Conservation (phyloP, 2,113 vertebrate species). For the Spheniscus mendiculus region DNA sequence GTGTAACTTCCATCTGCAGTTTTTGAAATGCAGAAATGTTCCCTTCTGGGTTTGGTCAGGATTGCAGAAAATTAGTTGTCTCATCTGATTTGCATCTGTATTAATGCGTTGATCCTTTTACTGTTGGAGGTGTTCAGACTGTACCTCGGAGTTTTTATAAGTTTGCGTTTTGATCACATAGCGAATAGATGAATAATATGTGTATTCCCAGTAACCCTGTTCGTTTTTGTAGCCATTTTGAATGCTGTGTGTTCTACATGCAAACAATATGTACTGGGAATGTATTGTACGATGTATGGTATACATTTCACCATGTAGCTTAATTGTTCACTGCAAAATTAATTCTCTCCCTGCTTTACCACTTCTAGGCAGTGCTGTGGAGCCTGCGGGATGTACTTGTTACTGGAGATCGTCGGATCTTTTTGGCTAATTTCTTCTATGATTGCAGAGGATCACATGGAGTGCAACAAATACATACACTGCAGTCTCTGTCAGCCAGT, state of each 20-base stretch:
- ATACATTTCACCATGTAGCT: background rate
- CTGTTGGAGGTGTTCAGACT: background rate
- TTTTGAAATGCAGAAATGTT: background rate
- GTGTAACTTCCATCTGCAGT: background rate
- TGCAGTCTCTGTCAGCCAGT: background rate
- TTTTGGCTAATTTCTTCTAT: background rate
- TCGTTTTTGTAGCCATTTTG: background rate
- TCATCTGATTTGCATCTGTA: background rate
- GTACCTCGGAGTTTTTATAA: background rate
- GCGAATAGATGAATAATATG: background rate
- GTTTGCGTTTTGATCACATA: background rate
- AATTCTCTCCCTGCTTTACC: background rate
- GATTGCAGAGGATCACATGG: background rate
- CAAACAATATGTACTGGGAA: background rate
- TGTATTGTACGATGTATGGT: accelerated
- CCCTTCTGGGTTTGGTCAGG: background rate
- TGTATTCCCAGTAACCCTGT: background rate
- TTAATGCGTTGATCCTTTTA: background rate
- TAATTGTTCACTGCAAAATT: background rate
- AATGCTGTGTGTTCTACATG: background rate
- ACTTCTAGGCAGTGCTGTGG: accelerated
- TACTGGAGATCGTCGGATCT: accelerated
- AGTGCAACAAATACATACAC: accelerated
- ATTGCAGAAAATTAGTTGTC: background rate
- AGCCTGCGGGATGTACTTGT: background rate